Percentiles rank a stretch among this genome's conserved stretches.
Evolutionary conservation across 2,797 vertebrate genomes (phyloP).

Genomic region (Chloroceryle amazona): DNA sequence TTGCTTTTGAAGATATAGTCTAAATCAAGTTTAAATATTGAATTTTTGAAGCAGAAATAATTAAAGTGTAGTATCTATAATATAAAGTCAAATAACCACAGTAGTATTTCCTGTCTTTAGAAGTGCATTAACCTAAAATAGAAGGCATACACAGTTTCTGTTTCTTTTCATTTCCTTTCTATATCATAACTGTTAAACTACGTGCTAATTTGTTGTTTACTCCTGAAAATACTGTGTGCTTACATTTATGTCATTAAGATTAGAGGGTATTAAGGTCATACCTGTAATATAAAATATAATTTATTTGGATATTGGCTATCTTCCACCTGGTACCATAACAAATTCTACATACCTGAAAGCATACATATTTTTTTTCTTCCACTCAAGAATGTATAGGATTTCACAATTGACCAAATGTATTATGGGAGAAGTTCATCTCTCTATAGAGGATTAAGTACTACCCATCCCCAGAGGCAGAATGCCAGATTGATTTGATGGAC

Average conservation of each 20-base stretch:
- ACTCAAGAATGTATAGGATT: not conserved
- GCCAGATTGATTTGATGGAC: slow-evolving; percentile 59
- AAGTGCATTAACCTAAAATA: slow-evolving; percentile 53
- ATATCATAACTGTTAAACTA: not conserved
- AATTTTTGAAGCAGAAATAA: slow-evolving; percentile 62
- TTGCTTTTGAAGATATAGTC: slow-evolving; percentile 20
- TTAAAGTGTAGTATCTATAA: slow-evolving; percentile 30
- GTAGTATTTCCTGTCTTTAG: slow-evolving; percentile 45
- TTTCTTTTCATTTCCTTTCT: slow-evolving; percentile 61
- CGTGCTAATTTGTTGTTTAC: slow-evolving; percentile 27
- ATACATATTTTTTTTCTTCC: not conserved
- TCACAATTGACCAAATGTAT: slow-evolving; percentile 32
- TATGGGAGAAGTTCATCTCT: slow-evolving; percentile 37
- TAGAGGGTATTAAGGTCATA: slow-evolving; percentile 45
- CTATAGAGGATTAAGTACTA: slow-evolving; percentile 14
- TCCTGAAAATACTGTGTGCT: slow-evolving; percentile 22
- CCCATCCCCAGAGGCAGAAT: slow-evolving; percentile 33
- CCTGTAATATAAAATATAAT: slow-evolving; percentile 50
- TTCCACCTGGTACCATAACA: slow-evolving; percentile 27
- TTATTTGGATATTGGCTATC: slow-evolving; percentile 54
- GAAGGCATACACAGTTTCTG: not conserved
- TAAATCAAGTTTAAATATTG: slow-evolving; percentile 57
- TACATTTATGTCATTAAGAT: slow-evolving; percentile 49
- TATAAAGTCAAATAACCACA: slow-evolving; percentile 46
- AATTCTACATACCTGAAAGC: slow-evolving; percentile 57